A percentile compares a stretch with the other conserved stretches of the same genome.
Evolutionary conservation across 2,113 vertebrate genomes (phyloP).

Genomic region (Uropsilus gracilis): DNA sequence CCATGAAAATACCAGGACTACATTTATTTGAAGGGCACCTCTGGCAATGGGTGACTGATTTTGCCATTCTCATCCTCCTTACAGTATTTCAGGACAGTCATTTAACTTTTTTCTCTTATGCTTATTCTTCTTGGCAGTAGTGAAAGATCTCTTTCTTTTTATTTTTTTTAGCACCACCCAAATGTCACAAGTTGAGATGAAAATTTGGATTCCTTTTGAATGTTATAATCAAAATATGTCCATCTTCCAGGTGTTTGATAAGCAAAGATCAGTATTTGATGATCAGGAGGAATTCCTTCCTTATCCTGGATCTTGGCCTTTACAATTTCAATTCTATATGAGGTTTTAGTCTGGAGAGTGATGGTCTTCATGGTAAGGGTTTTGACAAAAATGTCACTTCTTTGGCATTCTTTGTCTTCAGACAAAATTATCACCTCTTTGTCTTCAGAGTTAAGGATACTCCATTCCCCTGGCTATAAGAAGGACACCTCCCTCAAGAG

Average conservation of each 20-base stretch:
- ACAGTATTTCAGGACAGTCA: slow-evolving; percentile 98
- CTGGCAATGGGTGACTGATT: slow-evolving; percentile 94
- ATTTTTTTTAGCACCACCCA: slow-evolving; percentile 98
- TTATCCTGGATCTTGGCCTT: slow-evolving; percentile 99
- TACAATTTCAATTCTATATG: slow-evolving; percentile 98
- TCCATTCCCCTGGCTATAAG: no score
- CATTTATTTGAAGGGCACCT: slow-evolving; percentile 98
- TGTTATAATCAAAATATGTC: slow-evolving; percentile 97
- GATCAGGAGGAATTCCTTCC: slow-evolving; percentile 98
- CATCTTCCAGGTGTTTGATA: slow-evolving; percentile 98
- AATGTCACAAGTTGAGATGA: slow-evolving; percentile 96
- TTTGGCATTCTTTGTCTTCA: no score
- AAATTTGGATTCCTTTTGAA: slow-evolving; percentile 99
- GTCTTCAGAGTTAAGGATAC: no score
- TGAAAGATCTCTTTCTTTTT: slow-evolving; percentile 99
- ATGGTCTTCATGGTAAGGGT: not conserved
- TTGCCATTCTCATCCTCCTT: slow-evolving; percentile 99
- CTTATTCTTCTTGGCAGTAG: slow-evolving; percentile 99
- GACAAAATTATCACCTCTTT: no score
- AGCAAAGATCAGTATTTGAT: slow-evolving; percentile 97
- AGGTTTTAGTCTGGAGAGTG: slow-evolving; percentile 93
- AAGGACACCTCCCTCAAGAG: no score
- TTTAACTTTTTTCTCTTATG: slow-evolving; percentile 99
- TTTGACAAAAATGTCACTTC: not conserved
- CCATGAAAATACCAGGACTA: slow-evolving; percentile 98